Evolutionary conservation across 2,888 invertebrate species (phyloP), one percentile per base, ranked within the genome.

Genomic region (Achlya flavicornis): DNA sequence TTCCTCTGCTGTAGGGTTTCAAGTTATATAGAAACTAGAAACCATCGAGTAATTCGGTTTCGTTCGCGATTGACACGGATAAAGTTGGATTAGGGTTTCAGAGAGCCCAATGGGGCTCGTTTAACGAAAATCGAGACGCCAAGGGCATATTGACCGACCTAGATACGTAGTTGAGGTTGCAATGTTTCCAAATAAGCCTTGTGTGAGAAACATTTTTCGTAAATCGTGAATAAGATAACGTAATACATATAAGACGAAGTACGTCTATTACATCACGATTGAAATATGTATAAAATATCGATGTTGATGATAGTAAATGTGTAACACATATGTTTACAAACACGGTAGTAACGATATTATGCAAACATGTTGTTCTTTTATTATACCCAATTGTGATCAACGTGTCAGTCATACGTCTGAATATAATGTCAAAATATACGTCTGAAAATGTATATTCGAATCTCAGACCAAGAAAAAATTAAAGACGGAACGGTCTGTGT

Each of bases 61-160:
- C 53, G 10, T 53, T 53, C 53, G 53, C 8, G 19, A n/a, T 16
- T 53, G 19, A 10, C 19, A 53, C 53, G 19, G 53, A 53, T 53
- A 53, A 8, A 41, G 41, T 61, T 41, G 33, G 41, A 69, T 83
- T 80, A 81, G 74, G 71, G 73, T 77, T 74, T 79, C 77, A 68
- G 73, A 79, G 81, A 75, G 71, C 79, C 87, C 86, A 75, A 75
- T 74, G 86, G 88, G 85, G 75, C 82, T 81, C 81, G 82, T 90
- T 87, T 82, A 73, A 69, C 74, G 86, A 80, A 88, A 88, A 84
- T 80, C 77, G 85, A 84, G 81, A 77, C 76, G 78, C 76, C 67
- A 70, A 76, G 75, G 70, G 75, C 69, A 77, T 77, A 73, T 66
- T 69, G 72, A 71, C 68, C 70, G 76, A 75, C 81, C 83, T 77